Evolutionary conservation across 23 tunicate genomes (phyloP).

Genomic region (Ciona savignyi): DNA sequence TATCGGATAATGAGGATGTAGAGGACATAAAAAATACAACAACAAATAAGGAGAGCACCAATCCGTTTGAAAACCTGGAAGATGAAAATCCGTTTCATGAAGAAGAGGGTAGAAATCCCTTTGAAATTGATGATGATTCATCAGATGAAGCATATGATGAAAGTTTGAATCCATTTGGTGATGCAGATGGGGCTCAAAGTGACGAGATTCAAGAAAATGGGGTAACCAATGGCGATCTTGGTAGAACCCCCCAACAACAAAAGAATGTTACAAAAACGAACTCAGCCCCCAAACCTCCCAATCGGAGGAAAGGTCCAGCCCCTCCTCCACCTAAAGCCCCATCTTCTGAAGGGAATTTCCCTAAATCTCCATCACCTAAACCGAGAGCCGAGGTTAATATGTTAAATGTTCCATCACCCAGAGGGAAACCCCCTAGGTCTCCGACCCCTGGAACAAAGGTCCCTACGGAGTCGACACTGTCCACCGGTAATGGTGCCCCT

Average conservation of each 20-base stretch:
- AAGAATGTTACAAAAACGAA: constrained; percentile 18
- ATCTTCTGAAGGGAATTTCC: background rate
- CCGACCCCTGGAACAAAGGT: too few relatives aligned
- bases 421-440: too few relatives aligned
- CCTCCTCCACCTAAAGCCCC: constrained; percentile 59
- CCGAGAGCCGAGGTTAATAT: too few relatives aligned
- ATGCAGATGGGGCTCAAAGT: background rate
- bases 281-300: constrained; percentile 28
- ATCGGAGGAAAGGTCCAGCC: constrained; percentile 34
- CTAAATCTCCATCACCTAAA: background rate
- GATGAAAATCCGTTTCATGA: constrained; percentile 9
- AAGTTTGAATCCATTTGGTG: constrained; percentile 20
- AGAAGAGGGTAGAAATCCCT: constrained; percentile 13
- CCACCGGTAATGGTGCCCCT: too few relatives aligned
- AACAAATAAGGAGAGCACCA: background rate
- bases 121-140: constrained; percentile 6
- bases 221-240: background rate
- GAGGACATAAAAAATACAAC: background rate
- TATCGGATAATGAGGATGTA: background rate
- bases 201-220: background rate
- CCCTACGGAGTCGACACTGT: background rate
- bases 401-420: too few relatives aligned
- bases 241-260: background rate
- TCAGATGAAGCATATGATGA: constrained; percentile 1
- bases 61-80: constrained; percentile 17